These are phyloP conservation scores for Cephonodes hylas DNA, from an alignment of 2,888 invertebrate genomes.

Conservation along the genomic window DNA sequence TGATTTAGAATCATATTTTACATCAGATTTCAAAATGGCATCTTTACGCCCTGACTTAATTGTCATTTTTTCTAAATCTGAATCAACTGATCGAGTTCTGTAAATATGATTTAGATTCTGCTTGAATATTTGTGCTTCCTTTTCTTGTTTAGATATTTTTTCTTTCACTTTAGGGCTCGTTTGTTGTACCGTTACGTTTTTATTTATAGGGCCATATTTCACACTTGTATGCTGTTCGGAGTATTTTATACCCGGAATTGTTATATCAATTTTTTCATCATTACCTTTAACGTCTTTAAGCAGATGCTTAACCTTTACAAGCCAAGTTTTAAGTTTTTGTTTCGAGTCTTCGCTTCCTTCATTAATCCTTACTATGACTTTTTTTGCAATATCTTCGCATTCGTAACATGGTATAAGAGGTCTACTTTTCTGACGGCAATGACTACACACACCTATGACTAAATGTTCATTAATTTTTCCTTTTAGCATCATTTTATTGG, in stretches of 20 bases:
- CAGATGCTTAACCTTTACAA: slow-evolving; percentile 32
- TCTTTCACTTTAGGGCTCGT: not conserved
- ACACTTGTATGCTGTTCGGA: not conserved
- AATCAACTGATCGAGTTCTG: not conserved
- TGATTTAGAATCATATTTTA: not conserved
- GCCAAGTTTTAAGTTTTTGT: slow-evolving; percentile 32
- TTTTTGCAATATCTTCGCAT: slow-evolving; percentile 47
- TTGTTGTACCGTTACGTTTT: too few species aligned
- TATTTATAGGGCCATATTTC: not conserved
- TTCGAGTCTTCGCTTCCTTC: slow-evolving; percentile 34
- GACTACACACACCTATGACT: slow-evolving; percentile 52
- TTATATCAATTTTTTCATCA: not conserved
- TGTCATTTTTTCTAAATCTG: not conserved
- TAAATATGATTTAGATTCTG: not conserved
- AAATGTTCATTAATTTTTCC: slow-evolving; percentile 37
- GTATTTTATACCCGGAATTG: not conserved
- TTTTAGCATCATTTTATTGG: slow-evolving; percentile 40
- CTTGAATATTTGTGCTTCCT: not conserved
- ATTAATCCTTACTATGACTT: slow-evolving; percentile 35
- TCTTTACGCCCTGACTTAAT: not conserved
- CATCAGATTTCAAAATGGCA: not conserved
- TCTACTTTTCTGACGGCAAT: slow-evolving; percentile 40
- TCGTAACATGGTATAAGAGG: slow-evolving; percentile 39
- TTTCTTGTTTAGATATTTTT: not conserved
- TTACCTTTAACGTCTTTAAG: slow-evolving; percentile 22